phyloP scores from a whole-genome alignment of 1,140 invertebrate genomes.

The Ips nitidus region DNA sequence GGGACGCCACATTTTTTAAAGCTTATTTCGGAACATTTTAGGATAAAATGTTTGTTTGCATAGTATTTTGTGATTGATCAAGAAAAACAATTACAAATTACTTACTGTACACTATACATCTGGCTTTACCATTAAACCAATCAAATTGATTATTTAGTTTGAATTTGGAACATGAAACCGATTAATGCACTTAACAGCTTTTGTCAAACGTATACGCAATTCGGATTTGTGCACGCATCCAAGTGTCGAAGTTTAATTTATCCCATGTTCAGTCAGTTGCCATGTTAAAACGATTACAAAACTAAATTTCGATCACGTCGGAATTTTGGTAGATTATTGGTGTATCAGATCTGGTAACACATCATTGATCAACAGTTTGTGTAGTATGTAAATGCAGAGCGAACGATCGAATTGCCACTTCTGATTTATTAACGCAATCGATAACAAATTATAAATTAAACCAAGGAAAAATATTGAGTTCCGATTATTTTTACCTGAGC shows the following conservation, averaged over 20 bases:
- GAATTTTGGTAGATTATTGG: constrained; percentile 10
- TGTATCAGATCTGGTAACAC: neutral
- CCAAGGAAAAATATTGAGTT: neutral
- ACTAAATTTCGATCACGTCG: constrained; percentile 9
- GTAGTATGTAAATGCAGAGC: neutral
- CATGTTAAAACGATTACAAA: constrained; percentile 17
- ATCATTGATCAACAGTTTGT: constrained; percentile 2
- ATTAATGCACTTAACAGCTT: too few species aligned
- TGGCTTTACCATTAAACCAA: too few species aligned
- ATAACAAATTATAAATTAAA: neutral
- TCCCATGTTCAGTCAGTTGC: constrained; percentile 13
- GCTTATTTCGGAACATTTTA: too few species aligned
- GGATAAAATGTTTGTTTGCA: too few species aligned
- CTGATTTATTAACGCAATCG: too few species aligned
- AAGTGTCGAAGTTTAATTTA: constrained; percentile 12
- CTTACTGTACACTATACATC: too few species aligned
- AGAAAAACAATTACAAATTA: too few species aligned
- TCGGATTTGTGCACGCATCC: neutral
- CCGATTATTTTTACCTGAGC: constrained; percentile 12
- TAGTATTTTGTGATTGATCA: too few species aligned
- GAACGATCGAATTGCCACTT: neutral
- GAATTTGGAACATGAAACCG: too few species aligned
- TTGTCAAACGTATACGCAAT: too few species aligned
- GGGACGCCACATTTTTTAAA: too few species aligned
- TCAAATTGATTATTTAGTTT: too few species aligned